Evolutionary conservation across 1,140 invertebrate species (phyloP).

Genomic region (Drosophila tropicalis): DNA sequence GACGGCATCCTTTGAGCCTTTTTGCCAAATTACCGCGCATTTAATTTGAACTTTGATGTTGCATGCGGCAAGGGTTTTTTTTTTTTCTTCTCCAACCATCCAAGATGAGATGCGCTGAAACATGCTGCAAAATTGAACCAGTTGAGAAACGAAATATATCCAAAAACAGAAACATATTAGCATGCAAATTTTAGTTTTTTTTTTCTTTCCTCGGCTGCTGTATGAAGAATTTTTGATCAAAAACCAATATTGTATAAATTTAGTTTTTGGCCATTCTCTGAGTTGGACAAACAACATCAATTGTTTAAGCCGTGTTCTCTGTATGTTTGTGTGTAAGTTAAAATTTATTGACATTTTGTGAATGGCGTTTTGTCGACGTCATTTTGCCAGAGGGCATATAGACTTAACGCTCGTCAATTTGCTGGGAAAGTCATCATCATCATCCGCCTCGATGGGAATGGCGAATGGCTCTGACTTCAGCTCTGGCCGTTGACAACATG

Average conservation of each 20-base stretch:
- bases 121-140: conserved; percentile 7
- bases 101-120: conserved; percentile 41
- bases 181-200: conserved; percentile 58
- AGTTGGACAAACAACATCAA: conserved; percentile 50
- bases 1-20: conserved; percentile 81
- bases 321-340: conserved; percentile 51
- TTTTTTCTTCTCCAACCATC: conserved; percentile 3
- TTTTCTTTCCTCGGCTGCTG: conserved; percentile 33
- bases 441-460: conserved; percentile 20
- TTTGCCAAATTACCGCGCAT: conserved; percentile 82
- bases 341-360: conserved; percentile 73
- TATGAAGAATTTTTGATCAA: conserved; percentile 36
- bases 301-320: conserved; percentile 29
- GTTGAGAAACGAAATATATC: not conserved
- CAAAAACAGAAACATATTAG: conserved; percentile 62
- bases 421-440: conserved; percentile 32
- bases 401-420: conserved; percentile 52
- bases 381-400: conserved; percentile 52
- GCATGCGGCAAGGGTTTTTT: conserved; percentile 68
- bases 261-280: conserved; percentile 32
- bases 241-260: conserved; percentile 46
- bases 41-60: conserved; percentile 82
- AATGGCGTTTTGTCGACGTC: conserved; percentile 47
- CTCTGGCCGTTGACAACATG: conserved; percentile 72
- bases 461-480: conserved; percentile 6